Conservation (phyloP, 2,113 vertebrate genomes). For the Chlamydotis undulata region DNA sequence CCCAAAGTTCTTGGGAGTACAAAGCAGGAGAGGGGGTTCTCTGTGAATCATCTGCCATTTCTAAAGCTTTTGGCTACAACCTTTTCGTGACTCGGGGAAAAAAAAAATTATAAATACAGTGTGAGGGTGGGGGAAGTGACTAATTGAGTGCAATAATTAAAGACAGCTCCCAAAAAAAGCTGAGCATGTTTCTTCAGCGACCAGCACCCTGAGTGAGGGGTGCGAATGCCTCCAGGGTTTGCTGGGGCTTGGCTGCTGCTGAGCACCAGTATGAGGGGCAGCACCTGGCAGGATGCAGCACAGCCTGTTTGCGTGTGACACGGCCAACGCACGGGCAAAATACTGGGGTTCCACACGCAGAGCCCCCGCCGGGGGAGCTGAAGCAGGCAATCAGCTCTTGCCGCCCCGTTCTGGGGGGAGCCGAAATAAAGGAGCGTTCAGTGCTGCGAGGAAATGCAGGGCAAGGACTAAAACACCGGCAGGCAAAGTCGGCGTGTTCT, state of each 20-base stretch:
- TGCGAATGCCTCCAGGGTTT: not conserved
- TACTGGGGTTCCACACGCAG: rapidly evolving
- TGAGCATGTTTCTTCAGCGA: not conserved
- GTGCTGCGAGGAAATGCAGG: not conserved
- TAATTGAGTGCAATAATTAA: constrained; percentile 51
- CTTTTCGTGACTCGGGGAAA: not conserved
- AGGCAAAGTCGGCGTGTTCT: not conserved
- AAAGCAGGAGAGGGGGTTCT: not conserved
- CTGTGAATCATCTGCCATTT: constrained; percentile 51
- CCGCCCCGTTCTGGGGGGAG: not conserved
- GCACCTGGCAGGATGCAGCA: not conserved
- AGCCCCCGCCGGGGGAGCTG: not conserved
- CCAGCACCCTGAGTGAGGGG: not conserved
- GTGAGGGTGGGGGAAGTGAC: constrained; percentile 6
- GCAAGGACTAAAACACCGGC: not conserved
- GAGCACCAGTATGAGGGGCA: not conserved
- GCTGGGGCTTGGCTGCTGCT: rapidly evolving
- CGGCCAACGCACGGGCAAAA: not conserved
- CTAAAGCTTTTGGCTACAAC: constrained; percentile 32
- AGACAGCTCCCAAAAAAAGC: constrained; percentile 28
- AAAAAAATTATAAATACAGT: constrained; percentile 37
- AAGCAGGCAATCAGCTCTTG: not conserved
- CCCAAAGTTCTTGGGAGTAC: constrained; percentile 22
- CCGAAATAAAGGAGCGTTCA: not conserved
- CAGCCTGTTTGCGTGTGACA: not conserved